Percentiles rank a stretch among this genome's conserved stretches.
These are phyloP conservation scores for honey bee (Apis mellifera) DNA, from an alignment of 1,140 invertebrate species.

Conservation along the genomic window Amel_HAv3.1 CM009943.2:6337501-6338000, in stretches of 20 bases:
- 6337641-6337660: neutral
- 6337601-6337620: neutral
- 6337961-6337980: no score
- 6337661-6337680: neutral
- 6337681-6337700: neutral
- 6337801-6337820: no score
- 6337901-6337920: no score
- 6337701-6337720: neutral
- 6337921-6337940: neutral
- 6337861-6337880: no score
- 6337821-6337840: no score
- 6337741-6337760: neutral
- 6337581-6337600: constrained; percentile 18
- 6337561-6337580: neutral
- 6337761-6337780: no score
- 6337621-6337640: neutral
- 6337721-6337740: neutral
- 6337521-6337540: constrained; percentile 18
- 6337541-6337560: neutral
- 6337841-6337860: no score
- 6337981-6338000: no score
- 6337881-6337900: no score
- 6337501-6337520: constrained; percentile 7
- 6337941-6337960: no score
- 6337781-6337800: no score